Base-by-base conservation (phyloP, 2,113 vertebrate genomes). In the Tor tambroides region DNA sequence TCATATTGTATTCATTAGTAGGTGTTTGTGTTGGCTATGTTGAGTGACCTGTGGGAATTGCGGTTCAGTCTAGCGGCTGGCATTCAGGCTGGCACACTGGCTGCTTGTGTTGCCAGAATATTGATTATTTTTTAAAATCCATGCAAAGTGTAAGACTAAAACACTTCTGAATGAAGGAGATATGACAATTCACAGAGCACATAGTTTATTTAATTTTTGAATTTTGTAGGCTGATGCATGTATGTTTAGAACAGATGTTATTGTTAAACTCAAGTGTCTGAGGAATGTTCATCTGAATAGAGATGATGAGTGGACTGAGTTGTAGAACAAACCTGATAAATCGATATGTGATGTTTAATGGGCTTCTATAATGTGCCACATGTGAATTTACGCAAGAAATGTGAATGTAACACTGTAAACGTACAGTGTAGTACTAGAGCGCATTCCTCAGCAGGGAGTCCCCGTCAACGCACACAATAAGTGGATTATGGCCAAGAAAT, bases 21-120 rank as follows among this genome's bases (percentile, higher is more conserved):
- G 51, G 87, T 65, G 89, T 87, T 87, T 77, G 91, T 79, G 56
- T 87, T 67, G 56, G 75, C 46, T 80, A 69, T 82, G 65, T 9
- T 54, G 46, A 54, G 46, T 86, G 77, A 80, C 78, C 85, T 54
- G 61, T 72, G 61, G 77, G 69, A 79, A 56, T 56, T 56, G 17
- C 26, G 76, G 32, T 63, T 65, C 28, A 35, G 43, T 4, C 28
- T 74, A 9, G 69, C 11, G 46, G 83, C 23, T 65, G 83, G 51
- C 26, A 28, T 85, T 65, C 74, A 79, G 43, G 14, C 59, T 80
- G 49, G 76, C 76, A 63, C 46, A 1, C 41, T 67, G 28, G 15
- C 59, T 67, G 74, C 23, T 76, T 84, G 67, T 74, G 49, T 72
- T 35, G 11, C 51, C 78, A 80, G 56, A 61, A 59, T 80, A 41